Conservation (phyloP, 2,888 invertebrate species). For the Cryptophagus acutangulus region DNA sequence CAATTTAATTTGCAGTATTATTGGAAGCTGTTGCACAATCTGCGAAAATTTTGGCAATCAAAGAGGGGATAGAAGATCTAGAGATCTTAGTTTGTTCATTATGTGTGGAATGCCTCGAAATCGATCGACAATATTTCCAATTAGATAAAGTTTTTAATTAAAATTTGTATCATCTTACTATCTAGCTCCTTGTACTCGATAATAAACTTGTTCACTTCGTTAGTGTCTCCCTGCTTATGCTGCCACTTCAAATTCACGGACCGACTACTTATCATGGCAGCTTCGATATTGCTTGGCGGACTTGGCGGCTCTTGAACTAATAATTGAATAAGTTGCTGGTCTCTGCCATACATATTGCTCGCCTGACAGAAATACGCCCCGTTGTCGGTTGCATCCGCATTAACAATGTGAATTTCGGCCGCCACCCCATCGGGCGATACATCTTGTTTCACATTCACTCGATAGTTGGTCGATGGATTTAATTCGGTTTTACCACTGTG, state of each 20-base stretch:
- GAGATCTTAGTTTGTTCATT: too few species aligned
- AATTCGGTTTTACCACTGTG: slow-evolving; percentile 64
- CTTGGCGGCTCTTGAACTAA: slow-evolving; percentile 62
- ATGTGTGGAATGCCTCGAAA: too few species aligned
- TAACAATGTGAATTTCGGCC: slow-evolving; percentile 65
- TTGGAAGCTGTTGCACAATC: too few species aligned
- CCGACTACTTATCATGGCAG: slow-evolving; percentile 66
- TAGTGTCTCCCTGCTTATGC: slow-evolving; percentile 61
- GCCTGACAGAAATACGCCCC: slow-evolving; percentile 76
- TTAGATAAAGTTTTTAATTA: too few species aligned
- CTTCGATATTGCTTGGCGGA: slow-evolving; percentile 62
- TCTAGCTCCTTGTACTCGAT: slow-evolving; percentile 63
- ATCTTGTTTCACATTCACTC: slow-evolving; percentile 59
- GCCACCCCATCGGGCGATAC: slow-evolving; percentile 65
- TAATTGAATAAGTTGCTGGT: slow-evolving; percentile 67
- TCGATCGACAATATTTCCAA: too few species aligned
- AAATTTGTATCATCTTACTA: slow-evolving; percentile 54
- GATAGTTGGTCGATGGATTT: slow-evolving; percentile 67
- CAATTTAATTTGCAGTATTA: too few species aligned
- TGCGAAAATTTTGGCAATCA: too few species aligned
- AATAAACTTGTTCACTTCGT: slow-evolving; percentile 65
- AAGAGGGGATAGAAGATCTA: too few species aligned
- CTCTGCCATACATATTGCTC: slow-evolving; percentile 66
- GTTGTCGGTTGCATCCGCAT: slow-evolving; percentile 65
- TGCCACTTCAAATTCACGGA: slow-evolving; percentile 74